These are phyloP conservation scores for Zenarchopterus dispar DNA, from an alignment of 2,797 vertebrate species.

Conservation along the genomic window DNA sequence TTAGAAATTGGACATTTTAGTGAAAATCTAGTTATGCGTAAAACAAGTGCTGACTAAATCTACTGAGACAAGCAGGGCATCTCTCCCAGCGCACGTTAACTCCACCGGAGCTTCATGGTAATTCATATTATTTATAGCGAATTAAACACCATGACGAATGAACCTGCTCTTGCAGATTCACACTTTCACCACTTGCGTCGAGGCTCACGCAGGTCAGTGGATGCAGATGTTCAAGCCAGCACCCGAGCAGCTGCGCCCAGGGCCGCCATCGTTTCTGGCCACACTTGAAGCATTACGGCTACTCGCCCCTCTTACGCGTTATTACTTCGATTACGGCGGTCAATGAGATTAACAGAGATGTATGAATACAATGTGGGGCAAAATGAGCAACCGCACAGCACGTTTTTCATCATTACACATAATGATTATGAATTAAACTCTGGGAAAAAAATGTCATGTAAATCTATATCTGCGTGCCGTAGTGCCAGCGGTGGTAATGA, in stretches of 20 bases:
- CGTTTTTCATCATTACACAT: conserved; percentile 81
- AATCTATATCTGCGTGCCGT: conserved; percentile 68
- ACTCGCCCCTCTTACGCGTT: conserved; percentile 31
- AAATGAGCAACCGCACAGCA: conserved; percentile 70
- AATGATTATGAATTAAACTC: conserved; percentile 82
- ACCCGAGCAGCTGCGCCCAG: neutral
- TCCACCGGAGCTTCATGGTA: neutral
- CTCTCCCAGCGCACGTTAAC: neutral
- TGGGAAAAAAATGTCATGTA: conserved; percentile 42
- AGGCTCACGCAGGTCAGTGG: conserved; percentile 9
- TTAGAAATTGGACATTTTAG: neutral
- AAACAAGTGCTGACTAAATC: neutral
- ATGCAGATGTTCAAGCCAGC: conserved; percentile 5
- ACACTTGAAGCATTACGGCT: conserved; percentile 11
- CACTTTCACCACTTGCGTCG: neutral
- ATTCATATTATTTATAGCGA: conserved; percentile 1
- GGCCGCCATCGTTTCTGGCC: conserved; percentile 8
- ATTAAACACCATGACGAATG: conserved; percentile 28
- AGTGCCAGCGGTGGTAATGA: conserved; percentile 74
- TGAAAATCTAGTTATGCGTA: neutral
- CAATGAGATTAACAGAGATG: conserved; percentile 79
- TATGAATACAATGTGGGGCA: conserved; percentile 70
- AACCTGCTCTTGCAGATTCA: conserved; percentile 7
- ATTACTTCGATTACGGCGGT: conserved; percentile 56
- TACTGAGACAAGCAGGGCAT: neutral